These are phyloP conservation scores for Patiria miniata DNA, from an alignment of 35 echinoderm and acorn worm genomes.

Conservation along the genomic window DNA sequence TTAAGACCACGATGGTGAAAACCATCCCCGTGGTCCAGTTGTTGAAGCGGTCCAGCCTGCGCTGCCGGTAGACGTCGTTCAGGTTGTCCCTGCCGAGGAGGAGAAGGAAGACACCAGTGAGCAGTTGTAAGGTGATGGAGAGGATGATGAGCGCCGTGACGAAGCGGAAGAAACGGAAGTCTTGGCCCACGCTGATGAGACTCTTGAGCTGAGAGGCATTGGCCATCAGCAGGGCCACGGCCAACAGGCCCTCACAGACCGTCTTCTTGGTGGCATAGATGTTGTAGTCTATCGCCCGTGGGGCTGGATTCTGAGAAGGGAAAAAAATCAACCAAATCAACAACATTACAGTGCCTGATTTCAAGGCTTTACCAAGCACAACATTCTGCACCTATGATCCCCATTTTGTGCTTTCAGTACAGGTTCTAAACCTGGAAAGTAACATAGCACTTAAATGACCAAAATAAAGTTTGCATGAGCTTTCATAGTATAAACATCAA, in stretches of 20 bases:
- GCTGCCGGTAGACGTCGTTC: slow-evolving; percentile 85
- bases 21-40: slow-evolving; percentile 77
- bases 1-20: slow-evolving; percentile 80
- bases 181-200: slow-evolving; percentile 70
- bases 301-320: slow-evolving; percentile 73
- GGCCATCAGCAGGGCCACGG: slow-evolving; percentile 82
- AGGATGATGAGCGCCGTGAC: slow-evolving; percentile 85
- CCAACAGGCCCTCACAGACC: slow-evolving; percentile 74
- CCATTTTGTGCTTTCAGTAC: no score
- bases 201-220: slow-evolving; percentile 94
- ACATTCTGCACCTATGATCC: no score
- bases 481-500: no score
- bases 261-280: slow-evolving; percentile 97
- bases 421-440: no score
- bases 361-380: no score
- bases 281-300: slow-evolving; percentile 90
- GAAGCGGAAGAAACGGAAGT: slow-evolving; percentile 89
- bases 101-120: slow-evolving; percentile 78
- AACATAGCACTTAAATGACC: no score
- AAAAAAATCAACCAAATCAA: not conserved
- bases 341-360: not conserved
- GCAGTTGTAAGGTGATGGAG: slow-evolving; percentile 71
- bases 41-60: slow-evolving; percentile 85
- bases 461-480: no score
- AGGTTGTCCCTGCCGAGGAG: slow-evolving; percentile 92